Evolutionary conservation across 2,113 vertebrate genomes (phyloP), one percentile per base, ranked within the genome.

Genomic region (Leucosticte australis): DNA sequence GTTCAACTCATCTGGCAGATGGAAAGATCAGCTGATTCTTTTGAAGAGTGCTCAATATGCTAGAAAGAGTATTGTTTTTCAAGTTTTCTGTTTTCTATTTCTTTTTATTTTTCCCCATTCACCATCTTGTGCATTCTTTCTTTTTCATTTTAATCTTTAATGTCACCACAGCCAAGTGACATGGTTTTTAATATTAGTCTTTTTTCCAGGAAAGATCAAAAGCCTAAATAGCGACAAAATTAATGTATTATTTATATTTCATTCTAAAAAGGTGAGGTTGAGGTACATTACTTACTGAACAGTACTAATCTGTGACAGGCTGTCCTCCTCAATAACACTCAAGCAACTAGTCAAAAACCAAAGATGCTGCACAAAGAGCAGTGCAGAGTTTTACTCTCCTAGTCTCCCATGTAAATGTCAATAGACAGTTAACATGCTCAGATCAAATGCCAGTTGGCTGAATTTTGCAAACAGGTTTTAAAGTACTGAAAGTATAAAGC

Each of bases 181-280:
- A 91, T 71, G 41, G 67, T 78, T 64, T 96, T 93, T 95, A 94
- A 46, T 84, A 85, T 94, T 65, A 74, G 30, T 56, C 84, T 95
- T 96, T 53, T 90, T 60, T 87, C 57, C 83, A 47, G 67, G 68
- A 94, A 97, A 39, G 69, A 96, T 96, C 92, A 97, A 97, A 97
- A 95, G 52, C n/a, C 74, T 90, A 85, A 97, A 84, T 23, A 63
- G 46, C 0, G 8, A 95, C 64, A 57, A 69, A 65, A 91, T 96
- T 83, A 2, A 95, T 96, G 44, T 89, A 94, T 91, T 88, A 85
- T 97, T 96, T 87, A 94, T 96, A 77, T 95, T 95, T 97, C 74
- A 78, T 49, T 55, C 31, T 89, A 92, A 95, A 69, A 94, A 73
- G 69, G 70, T 50, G 62, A 85, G 81, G 47, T 15, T 92, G 62